Evolutionary conservation across 2,113 vertebrate genomes (phyloP), one percentile per base, ranked within the genome.

Genomic region (Platanista minor): DNA sequence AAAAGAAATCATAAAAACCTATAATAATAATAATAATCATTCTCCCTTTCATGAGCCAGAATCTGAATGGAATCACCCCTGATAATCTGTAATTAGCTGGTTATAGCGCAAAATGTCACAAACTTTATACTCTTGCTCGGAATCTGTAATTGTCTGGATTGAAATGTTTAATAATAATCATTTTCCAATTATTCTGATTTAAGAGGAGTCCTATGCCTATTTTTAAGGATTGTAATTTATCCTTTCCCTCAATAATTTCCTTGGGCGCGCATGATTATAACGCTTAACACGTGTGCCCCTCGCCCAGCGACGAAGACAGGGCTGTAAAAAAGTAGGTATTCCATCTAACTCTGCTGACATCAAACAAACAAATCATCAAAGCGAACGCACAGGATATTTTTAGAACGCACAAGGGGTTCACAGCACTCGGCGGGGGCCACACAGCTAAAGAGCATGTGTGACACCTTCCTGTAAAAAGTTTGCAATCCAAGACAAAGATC

Each of bases 251-350:
- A 0, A 3, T 2, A 5, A 3, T 67, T 54, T 39, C 69, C 41
- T 41, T 49, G 17, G 1, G 23, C 9, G 12, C 0, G 33, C 5
- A 5, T 4, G 23, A 36, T 2, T 1, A 10, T 43, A 27, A 57
- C 9, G 17, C 2, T n/a, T 36, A 11, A 43, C 86, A 39, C 14
- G 86, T n/a, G 8, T 1, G 23, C 13, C 2, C n/a, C 20, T 41
- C 4, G 20, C 20, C 74, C 6, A 0, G 0, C 0, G 64, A 31
- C 6, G 18, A 8, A 3, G 14, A n/a, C 18, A 33, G 1, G 8
- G 27, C 10, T 2, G 14, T 12, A 39, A 25, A 29, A 33, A 49
- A 41, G 27, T 1, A 33, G 9, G 20, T 5, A 7, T 82, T 33
- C 10, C 0, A 0, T 18, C 29, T 20, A 10, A 41, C 57, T 72